Conservation (phyloP, 2,888 invertebrate genomes). For the Aphodius sticticus region DNA sequence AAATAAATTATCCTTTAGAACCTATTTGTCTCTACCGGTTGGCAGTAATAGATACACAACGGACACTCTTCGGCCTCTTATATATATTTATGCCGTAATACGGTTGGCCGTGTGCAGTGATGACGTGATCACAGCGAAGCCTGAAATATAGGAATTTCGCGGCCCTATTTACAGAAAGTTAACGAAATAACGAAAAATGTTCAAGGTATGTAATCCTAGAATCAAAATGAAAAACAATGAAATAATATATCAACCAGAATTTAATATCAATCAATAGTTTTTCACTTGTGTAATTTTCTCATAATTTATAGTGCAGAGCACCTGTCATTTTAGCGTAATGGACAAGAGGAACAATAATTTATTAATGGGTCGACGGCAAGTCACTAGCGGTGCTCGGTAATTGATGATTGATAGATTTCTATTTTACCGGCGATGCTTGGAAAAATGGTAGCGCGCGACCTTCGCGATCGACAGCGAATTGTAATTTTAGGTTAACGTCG, state of each 20-base stretch:
- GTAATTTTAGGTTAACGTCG: background rate
- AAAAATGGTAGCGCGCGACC: background rate
- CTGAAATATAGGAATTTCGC: too few relatives aligned
- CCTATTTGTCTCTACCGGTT: background rate
- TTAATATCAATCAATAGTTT: too few relatives aligned
- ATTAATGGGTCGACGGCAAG: background rate
- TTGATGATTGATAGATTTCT: background rate
- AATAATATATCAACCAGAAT: too few relatives aligned
- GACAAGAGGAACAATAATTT: background rate
- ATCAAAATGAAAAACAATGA: too few relatives aligned
- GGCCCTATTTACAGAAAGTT: too few relatives aligned
- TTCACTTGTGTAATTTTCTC: too few relatives aligned
- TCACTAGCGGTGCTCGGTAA: background rate
- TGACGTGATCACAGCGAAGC: background rate
- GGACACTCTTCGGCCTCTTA: background rate
- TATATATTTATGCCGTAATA: background rate
- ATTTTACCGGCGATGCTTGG: background rate
- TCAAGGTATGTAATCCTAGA: too few relatives aligned
- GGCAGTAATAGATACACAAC: background rate
- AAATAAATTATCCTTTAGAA: background rate
- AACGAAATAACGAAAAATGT: too few relatives aligned
- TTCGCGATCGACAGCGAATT: background rate
- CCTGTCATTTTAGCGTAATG: background rate
- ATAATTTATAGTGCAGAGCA: background rate
- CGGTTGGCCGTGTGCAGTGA: background rate